phyloP scores from a whole-genome alignment of 2,888 invertebrate genomes.

The Sinopyrophorus schimmeli region DNA sequence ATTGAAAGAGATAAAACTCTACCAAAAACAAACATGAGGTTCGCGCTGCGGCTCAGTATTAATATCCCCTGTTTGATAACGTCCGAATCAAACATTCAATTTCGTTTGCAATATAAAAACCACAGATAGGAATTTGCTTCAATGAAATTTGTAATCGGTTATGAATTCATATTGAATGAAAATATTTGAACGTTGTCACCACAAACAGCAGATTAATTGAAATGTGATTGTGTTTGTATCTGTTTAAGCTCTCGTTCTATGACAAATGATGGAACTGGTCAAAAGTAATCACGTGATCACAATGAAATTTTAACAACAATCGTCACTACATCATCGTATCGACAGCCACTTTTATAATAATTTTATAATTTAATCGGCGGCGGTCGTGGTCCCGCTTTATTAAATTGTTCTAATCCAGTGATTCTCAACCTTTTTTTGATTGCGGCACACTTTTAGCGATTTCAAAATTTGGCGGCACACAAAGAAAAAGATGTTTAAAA shows the following conservation, averaged over 20 bases:
- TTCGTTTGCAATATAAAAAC: constrained; percentile 30
- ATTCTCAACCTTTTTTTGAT: no score
- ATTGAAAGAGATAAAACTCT: constrained; percentile 21
- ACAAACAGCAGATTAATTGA: constrained; percentile 37
- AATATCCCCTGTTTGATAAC: constrained; percentile 28
- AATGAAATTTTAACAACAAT: constrained; percentile 13
- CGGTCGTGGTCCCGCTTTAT: no score
- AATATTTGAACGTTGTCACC: constrained; percentile 39
- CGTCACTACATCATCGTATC: background rate
- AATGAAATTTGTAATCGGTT: constrained; percentile 30
- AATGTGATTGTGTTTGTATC: constrained; percentile 30
- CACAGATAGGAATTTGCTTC: constrained; percentile 25
- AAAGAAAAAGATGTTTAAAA: no score
- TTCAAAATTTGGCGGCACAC: no score
- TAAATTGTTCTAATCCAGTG: no score
- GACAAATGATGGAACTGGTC: constrained; percentile 25
- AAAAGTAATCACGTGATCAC: constrained; percentile 9
- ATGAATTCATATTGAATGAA: constrained; percentile 41
- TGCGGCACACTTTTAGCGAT: no score
- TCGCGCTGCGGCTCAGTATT: constrained; percentile 16
- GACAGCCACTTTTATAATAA: background rate
- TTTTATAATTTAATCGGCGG: no score
- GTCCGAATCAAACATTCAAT: constrained; percentile 29
- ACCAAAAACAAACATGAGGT: constrained; percentile 14
- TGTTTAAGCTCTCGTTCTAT: constrained; percentile 18